These are phyloP conservation scores for Nyctereutes procyonoides DNA, from an alignment of 2,113 vertebrate species.

Conservation along the genomic window DNA sequence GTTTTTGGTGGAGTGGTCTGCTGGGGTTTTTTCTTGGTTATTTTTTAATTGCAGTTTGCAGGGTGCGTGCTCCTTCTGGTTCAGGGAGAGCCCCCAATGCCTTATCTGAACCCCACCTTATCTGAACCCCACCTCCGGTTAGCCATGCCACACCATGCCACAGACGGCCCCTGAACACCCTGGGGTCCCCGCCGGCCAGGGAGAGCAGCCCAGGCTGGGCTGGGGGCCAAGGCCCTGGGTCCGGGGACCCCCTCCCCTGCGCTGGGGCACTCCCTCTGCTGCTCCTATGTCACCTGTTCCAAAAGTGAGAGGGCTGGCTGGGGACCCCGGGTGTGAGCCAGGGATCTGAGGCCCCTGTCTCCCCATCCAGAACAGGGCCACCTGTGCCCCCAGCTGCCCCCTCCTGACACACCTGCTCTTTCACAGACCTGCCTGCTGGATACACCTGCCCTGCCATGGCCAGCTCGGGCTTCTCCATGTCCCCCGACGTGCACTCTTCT, in stretches of 20 bases:
- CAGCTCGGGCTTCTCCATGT: constrained; percentile 89
- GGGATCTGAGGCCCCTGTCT: background rate
- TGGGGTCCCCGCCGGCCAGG: no score
- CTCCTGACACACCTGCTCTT: fast-evolving
- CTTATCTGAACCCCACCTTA: background rate
- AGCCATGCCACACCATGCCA: background rate
- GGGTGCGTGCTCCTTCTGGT: background rate
- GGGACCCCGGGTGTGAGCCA: background rate
- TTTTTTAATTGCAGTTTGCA: background rate
- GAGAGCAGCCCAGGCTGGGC: background rate
- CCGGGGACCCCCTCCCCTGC: background rate
- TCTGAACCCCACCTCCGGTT: background rate
- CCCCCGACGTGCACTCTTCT: constrained; percentile 88
- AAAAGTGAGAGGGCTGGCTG: background rate
- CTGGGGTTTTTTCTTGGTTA: background rate
- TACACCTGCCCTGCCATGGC: constrained; percentile 88
- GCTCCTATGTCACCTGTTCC: background rate
- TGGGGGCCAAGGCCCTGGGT: background rate
- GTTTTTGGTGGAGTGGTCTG: background rate
- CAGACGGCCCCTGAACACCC: background rate
- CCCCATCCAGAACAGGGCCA: fast-evolving
- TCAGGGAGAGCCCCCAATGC: background rate
- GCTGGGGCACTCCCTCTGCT: fast-evolving
- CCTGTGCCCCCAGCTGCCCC: fast-evolving
- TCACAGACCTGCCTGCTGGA: constrained; percentile 92